Conservation (phyloP, 2,797 vertebrate species). For the Notamacropus eugenii region DNA sequence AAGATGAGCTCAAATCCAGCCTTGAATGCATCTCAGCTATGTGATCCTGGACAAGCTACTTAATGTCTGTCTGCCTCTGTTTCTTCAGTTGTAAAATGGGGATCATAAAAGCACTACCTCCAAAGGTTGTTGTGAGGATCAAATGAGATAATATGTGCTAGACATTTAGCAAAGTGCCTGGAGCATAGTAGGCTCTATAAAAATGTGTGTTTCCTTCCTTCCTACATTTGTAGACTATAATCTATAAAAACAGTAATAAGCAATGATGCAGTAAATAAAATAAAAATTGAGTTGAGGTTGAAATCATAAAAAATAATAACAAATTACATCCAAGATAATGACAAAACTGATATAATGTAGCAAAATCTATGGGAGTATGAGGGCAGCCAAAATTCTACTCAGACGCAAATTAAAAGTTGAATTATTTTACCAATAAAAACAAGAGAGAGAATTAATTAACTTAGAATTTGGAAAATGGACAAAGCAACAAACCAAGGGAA, state of each 20-base stretch:
- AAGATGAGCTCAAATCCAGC: neutral
- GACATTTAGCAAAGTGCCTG: neutral
- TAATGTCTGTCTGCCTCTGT: neutral
- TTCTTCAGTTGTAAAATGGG: neutral
- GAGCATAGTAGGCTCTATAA: neutral
- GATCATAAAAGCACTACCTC: neutral
- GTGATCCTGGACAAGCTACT: neutral
- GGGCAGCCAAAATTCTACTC: neutral
- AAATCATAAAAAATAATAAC: neutral
- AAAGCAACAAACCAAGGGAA: neutral
- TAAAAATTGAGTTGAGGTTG: neutral
- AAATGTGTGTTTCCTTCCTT: neutral
- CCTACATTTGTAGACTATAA: neutral
- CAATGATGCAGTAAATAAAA: neutral
- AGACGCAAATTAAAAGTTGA: neutral
- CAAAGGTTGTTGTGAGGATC: neutral
- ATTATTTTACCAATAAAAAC: slow-evolving; percentile 1
- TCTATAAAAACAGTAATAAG: neutral
- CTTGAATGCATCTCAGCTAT: neutral
- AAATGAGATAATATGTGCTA: neutral
- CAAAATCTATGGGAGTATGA: neutral
- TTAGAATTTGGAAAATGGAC: neutral
- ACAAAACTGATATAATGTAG: neutral
- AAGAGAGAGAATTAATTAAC: neutral
- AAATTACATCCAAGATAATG: neutral